These are phyloP conservation scores for Chlorops oryzae DNA, from an alignment of 1,140 invertebrate species.

Conservation along the genomic window DNA sequence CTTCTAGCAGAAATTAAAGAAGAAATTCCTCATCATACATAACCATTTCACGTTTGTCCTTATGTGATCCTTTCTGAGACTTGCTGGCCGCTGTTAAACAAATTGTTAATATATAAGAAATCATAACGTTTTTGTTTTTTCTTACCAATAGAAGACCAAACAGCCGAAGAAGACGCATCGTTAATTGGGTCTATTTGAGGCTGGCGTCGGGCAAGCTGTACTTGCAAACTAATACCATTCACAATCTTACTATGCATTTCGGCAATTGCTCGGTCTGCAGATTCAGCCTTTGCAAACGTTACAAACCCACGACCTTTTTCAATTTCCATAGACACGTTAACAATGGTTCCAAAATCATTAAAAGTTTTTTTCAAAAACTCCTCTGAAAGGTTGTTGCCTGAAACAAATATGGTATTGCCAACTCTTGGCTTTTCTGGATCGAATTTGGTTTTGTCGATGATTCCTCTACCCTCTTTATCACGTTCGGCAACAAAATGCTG, in stretches of 20 bases:
- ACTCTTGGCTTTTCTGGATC: slow-evolving; percentile 60
- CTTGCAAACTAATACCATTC: slow-evolving; percentile 67
- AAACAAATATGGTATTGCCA: slow-evolving; percentile 82
- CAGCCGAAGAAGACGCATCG: slow-evolving; percentile 68
- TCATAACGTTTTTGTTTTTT: background rate
- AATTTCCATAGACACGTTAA: slow-evolving; percentile 84
- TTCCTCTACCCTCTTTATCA: slow-evolving; percentile 51
- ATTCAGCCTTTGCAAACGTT: slow-evolving; percentile 85
- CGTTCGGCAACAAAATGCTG: slow-evolving; percentile 82
- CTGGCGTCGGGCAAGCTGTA: slow-evolving; percentile 75
- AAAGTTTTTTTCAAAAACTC: slow-evolving; percentile 77
- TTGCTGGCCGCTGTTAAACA: slow-evolving; percentile 62
- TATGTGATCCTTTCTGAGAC: slow-evolving; percentile 73
- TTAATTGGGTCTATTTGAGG: slow-evolving; percentile 72
- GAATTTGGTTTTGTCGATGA: slow-evolving; percentile 50
- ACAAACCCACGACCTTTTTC: slow-evolving; percentile 86
- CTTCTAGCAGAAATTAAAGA: too few relatives aligned
- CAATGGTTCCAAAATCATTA: slow-evolving; percentile 69
- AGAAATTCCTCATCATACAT: slow-evolving; percentile 59
- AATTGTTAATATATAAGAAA: slow-evolving; percentile 13
- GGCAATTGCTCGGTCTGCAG: slow-evolving; percentile 77
- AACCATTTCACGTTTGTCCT: slow-evolving; percentile 63
- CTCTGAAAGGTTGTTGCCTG: slow-evolving; percentile 74
- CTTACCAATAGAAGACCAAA: slow-evolving; percentile 71
- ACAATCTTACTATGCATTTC: slow-evolving; percentile 80